phyloP scores from a whole-genome alignment of 2,888 invertebrate species.

The Exephanes ischioxanthus region DNA sequence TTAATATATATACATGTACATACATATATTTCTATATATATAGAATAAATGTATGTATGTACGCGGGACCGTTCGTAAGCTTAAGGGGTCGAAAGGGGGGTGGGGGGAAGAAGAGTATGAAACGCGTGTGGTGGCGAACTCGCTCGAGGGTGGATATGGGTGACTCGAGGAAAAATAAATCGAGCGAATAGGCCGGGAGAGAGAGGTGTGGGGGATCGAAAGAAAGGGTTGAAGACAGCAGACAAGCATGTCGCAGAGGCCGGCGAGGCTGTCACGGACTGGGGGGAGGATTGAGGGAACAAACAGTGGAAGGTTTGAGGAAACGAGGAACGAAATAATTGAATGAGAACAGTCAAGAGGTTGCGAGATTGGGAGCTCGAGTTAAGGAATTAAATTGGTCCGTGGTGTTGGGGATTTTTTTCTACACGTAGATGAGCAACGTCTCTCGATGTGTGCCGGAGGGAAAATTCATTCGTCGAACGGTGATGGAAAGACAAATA shows the following conservation, averaged over 20 bases:
- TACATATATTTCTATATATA: slow-evolving; percentile 27
- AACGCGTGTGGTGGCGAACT: slow-evolving; percentile 30
- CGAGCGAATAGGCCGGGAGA: slow-evolving; percentile 69
- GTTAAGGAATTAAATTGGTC: slow-evolving; percentile 3
- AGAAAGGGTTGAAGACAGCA: slow-evolving; percentile 19
- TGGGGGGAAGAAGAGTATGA: slow-evolving; percentile 45
- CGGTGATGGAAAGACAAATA: slow-evolving; percentile 7
- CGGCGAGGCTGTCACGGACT: background rate
- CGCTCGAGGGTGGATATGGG: slow-evolving; percentile 38
- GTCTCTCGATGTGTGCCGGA: background rate
- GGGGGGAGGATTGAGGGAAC: slow-evolving; percentile 3
- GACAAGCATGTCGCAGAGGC: background rate
- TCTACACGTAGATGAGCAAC: background rate
- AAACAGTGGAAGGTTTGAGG: background rate
- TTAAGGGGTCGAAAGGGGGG: slow-evolving; percentile 51
- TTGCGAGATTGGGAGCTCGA: background rate
- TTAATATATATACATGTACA: slow-evolving; percentile 58
- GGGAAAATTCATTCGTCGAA: slow-evolving; percentile 46
- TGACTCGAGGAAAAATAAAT: slow-evolving; percentile 79
- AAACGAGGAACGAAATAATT: slow-evolving; percentile 1
- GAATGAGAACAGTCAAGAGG: background rate
- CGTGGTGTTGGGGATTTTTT: background rate
- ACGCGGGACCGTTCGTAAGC: slow-evolving; percentile 39
- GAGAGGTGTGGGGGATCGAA: background rate
- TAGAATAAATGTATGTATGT: background rate